These are phyloP conservation scores for Cyclina sinensis DNA, from an alignment of 1,140 invertebrate genomes.

Conservation along the genomic window DNA sequence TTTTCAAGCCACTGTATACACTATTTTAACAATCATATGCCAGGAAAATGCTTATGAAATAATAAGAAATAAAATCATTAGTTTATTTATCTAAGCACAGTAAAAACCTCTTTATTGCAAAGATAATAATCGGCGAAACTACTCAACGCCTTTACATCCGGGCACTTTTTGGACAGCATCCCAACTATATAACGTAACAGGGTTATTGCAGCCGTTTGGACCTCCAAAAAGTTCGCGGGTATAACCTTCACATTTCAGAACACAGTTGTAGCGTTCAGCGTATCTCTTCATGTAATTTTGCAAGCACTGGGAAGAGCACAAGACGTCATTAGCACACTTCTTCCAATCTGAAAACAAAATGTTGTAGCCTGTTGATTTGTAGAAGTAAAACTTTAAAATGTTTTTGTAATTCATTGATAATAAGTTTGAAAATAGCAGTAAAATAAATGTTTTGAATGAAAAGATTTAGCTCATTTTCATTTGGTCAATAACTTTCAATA, in stretches of 20 bases:
- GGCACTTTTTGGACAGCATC: not conserved
- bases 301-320: conserved; percentile 31
- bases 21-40: too few species aligned
- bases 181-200: not conserved
- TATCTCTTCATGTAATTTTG: conserved; percentile 48
- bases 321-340: conserved; percentile 8
- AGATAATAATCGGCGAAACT: not conserved
- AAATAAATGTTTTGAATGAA: too few species aligned
- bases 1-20: too few species aligned
- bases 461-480: too few species aligned
- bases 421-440: too few species aligned
- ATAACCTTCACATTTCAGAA: conserved; percentile 21
- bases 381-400: too few species aligned
- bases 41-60: too few species aligned
- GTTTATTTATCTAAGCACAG: too few species aligned
- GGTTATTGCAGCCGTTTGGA: conserved; percentile 22
- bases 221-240: not conserved
- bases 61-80: too few species aligned
- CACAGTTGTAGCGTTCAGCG: not conserved
- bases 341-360: conserved; percentile 26
- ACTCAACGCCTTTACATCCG: conserved; percentile 33
- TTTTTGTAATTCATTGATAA: too few species aligned
- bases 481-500: too few species aligned
- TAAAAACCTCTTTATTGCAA: too few species aligned
- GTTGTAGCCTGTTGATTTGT: not conserved